A percentile compares a stretch with the other conserved stretches of the same genome.
These are phyloP conservation scores for Eretmochelys imbricata DNA, from an alignment of 2,113 vertebrate species.

Conservation along the genomic window DNA sequence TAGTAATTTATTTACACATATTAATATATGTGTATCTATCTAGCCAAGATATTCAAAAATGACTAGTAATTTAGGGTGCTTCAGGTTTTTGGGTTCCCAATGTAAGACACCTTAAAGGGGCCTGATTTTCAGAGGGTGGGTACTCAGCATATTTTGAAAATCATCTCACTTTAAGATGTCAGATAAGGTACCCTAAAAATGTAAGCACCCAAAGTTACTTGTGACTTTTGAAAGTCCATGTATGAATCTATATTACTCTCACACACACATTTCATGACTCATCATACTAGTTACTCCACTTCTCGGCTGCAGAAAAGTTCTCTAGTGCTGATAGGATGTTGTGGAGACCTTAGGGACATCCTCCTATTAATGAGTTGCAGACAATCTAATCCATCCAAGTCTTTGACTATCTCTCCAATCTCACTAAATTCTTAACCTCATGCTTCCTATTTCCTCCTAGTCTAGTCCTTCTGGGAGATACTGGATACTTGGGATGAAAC, in stretches of 20 bases:
- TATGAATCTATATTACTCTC: background rate
- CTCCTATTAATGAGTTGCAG: conserved; percentile 81
- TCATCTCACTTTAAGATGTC: background rate
- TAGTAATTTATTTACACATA: background rate
- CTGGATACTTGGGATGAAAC: conserved; percentile 77
- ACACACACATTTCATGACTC: background rate
- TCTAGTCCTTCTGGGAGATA: conserved; percentile 82
- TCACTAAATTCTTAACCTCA: conserved; percentile 81
- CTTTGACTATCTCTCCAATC: conserved; percentile 80
- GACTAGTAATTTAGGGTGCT: background rate
- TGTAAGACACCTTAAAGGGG: background rate
- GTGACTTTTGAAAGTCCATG: background rate
- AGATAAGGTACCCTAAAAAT: background rate
- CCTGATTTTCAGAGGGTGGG: background rate
- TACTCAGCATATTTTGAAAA: background rate
- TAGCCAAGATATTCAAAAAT: background rate
- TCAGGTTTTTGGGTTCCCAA: background rate
- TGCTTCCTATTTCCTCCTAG: conserved; percentile 79
- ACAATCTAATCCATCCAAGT: conserved; percentile 51
- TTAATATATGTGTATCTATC: background rate
- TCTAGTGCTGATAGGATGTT: conserved; percentile 66
- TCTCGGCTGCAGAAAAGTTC: conserved; percentile 57
- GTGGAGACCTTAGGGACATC: conserved; percentile 66
- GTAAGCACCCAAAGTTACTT: conserved; percentile 8
- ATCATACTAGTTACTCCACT: conserved; percentile 52